phyloP scores from a whole-genome alignment of 2,113 vertebrate species.

The Indri indri region DNA sequence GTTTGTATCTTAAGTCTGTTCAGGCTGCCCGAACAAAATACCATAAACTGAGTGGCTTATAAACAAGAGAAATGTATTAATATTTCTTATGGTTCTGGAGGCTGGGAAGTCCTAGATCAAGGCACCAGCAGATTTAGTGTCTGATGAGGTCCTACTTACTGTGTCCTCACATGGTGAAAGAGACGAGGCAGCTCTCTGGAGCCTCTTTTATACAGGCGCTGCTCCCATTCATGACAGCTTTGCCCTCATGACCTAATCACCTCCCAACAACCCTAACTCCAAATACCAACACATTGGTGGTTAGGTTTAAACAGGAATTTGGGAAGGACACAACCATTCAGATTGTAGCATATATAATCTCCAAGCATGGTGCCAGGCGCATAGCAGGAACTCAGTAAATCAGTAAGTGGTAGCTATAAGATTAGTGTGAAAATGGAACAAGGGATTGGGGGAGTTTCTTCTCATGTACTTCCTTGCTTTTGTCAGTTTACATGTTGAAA shows the following conservation, averaged over 20 bases:
- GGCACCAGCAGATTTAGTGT: not conserved
- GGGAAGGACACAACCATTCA: not conserved
- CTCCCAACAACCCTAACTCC: not conserved
- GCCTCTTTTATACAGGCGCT: not conserved
- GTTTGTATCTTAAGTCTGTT: not conserved
- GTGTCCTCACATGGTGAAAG: not conserved
- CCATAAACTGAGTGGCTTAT: not conserved
- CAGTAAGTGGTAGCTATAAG: not conserved
- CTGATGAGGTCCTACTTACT: not conserved
- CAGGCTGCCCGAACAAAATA: not conserved
- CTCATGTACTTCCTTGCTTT: not conserved
- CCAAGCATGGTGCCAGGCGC: not conserved
- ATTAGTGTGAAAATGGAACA: not conserved
- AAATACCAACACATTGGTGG: not conserved
- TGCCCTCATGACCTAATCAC: not conserved
- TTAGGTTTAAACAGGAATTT: not conserved
- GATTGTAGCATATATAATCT: not conserved
- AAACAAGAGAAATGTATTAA: not conserved
- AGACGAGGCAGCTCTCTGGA: not conserved
- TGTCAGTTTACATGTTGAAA: conserved; percentile 28
- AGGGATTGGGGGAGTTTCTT: not conserved
- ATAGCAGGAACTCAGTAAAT: not conserved
- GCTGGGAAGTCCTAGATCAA: not conserved
- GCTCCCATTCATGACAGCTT: not conserved
- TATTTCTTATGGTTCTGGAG: not conserved